Evolutionary conservation across 1,140 invertebrate genomes (phyloP), one percentile per base, ranked within the genome.

Genomic region (Pachyrhynchus sulphureomaculatus): DNA sequence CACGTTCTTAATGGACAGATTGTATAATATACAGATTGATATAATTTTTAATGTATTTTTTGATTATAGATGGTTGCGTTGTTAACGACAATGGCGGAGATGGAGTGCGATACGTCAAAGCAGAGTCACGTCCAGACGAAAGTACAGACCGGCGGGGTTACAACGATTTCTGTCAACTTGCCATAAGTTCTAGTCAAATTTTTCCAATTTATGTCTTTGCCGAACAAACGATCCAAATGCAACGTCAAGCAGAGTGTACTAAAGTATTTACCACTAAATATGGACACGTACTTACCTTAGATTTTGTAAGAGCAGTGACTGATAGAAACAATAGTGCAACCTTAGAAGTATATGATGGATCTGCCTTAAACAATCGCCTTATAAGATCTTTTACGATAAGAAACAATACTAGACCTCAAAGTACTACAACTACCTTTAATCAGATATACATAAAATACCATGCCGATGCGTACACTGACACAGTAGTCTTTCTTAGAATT

Each of bases 341-440:
- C 9, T 83, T 95, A 24, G 84, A 86, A 69, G 79, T 95, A 18
- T 89, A 86, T 71, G 92, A 95, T 74, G 93, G 92, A 13, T 79
- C 85, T 24, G 85, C 84, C 53, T 72, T 78, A 0, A 82, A 82
- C 51, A 87, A 91, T 62, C 86, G 86, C 60, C 70, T 92, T 20
- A 70, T 94, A 6, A 84, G 86, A 2, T 77, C 76, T 1, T 86
- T 92, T 69, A 76, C 75, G 54, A 82, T 92, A 13, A 80, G 84
- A 62, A 96, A 96, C 75, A 83, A 83, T 37, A 93, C 92, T 0
- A 79, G 90, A 62, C 90, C 91, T 0, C 91, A 95, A 73, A 93
- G 91, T 72, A 81, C 95, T 1, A 90, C 89, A 0, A 88, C 88
- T 0, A 89, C 86, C 0, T 79, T 83, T 49, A 88, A 90, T 59